phyloP scores from a whole-genome alignment of 92 coral and sea anemone genomes.

The Palythoa heliodiscus region DNA sequence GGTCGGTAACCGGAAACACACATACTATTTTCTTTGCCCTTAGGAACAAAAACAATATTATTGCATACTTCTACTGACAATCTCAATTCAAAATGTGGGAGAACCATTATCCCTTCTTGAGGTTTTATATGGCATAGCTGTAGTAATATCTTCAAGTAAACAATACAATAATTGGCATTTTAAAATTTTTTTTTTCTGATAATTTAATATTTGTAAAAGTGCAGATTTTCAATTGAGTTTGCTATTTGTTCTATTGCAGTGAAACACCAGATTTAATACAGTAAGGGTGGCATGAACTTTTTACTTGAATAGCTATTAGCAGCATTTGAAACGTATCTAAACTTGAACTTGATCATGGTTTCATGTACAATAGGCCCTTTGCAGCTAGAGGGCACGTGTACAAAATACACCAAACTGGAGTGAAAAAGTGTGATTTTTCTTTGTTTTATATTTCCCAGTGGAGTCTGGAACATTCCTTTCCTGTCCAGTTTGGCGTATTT shows the following conservation, averaged over 20 bases:
- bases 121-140: constrained; percentile 5
- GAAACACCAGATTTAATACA: constrained; percentile 17
- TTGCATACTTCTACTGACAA: constrained; percentile 7
- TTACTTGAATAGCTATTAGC: neutral
- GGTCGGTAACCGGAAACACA: constrained; percentile 25
- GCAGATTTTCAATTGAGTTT: constrained; percentile 12
- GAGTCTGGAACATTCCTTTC: too few relatives aligned
- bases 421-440: too few relatives aligned
- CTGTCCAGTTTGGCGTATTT: too few relatives aligned
- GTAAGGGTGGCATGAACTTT: constrained; percentile 16
- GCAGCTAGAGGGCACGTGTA: too few relatives aligned
- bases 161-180: constrained; percentile 17
- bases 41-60: constrained; percentile 3
- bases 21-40: constrained; percentile 4
- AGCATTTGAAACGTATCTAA: constrained; percentile 13
- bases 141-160: constrained; percentile 4
- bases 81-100: constrained; percentile 28
- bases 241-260: constrained; percentile 8
- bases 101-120: constrained; percentile 14
- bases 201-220: constrained; percentile 15
- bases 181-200: constrained; percentile 10
- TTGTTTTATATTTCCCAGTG: too few relatives aligned
- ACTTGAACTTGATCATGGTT: constrained; percentile 11
- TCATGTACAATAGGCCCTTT: constrained; percentile 21
- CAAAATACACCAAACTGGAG: too few relatives aligned